Base-by-base conservation (phyloP, 2,797 vertebrate genomes). In the Arnoldichthys spilopterus region DNA sequence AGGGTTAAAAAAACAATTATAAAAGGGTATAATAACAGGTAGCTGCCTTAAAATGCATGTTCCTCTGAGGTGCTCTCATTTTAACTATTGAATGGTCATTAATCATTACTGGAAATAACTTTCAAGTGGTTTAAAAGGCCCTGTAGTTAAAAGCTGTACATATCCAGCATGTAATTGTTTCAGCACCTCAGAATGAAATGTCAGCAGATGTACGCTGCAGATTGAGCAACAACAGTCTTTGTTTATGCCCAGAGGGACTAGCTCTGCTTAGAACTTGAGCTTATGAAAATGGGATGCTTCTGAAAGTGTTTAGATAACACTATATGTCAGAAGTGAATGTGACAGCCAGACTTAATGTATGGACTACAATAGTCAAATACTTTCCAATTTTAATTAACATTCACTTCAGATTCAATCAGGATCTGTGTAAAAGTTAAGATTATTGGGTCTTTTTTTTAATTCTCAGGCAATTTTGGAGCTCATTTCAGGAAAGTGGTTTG, bases 231-330 rank as follows among this genome's bases (percentile, higher is more conserved):
- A 66, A 66, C 63, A 20, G 15, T 7, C 16, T 66, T 24, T 45
- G 37, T 66, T 66, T 66, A 16, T 66, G 16, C n/a, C n/a, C 63
- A 66, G 63, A 43, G 63, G 12, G 20, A 66, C 30, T 26, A 6
- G 40, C 24, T 22, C n/a, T 64, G 9, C 20, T n/a, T 15, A 40
- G n/a, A 18, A 9, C 22, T 26, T 40, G 26, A 1, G 43, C 0
- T 47, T 47, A 16, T 6, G 12, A 67, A 26, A 16, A n/a, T n/a
- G n/a, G n/a, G n/a, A n/a, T n/a, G n/a, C n/a, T n/a, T n/a, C n/a
- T n/a, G n/a, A n/a, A n/a, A n/a, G n/a, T n/a, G n/a, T 49, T 32
- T 15, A 66, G 22, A 43, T 49, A 68, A 47, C 24, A 28, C 64
- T 5, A 45, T 37, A 16, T 47, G 40, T 24, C 12, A 26, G 24